Evolutionary conservation across 2,888 invertebrate species (phyloP), one percentile per base, ranked within the genome.

Genomic region (Tetragonisca angustula): DNA sequence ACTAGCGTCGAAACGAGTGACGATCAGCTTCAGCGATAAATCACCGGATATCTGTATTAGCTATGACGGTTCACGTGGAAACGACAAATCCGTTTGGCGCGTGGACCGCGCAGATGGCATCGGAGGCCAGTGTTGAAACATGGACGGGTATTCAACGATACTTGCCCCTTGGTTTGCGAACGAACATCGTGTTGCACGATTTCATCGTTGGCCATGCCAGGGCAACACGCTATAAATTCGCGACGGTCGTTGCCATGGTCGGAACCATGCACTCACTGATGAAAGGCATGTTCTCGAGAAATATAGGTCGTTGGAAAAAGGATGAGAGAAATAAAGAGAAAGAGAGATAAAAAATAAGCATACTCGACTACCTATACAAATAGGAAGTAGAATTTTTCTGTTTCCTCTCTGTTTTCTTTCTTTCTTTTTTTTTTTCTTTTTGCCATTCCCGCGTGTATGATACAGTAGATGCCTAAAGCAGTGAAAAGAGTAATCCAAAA

Each of bases 51-150:
- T 72, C 32, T 54, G 72, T 67, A 68, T 79, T 79, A 67, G 79
- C 85, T 84, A 84, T 90, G 89, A 90, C 87, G 84, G 79, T 85
- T 77, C 72, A 19, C 83, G 83, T 87, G 72, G 74, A 85, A 87
- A 84, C 86, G 85, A 88, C 85, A 87, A 88, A 88, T 89, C 88
- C 89, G 83, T 87, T 89, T 85, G 81, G 81, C 75, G 79, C 74
- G 73, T 72, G 69, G 68, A 21, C 83, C 81, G 80, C 21, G 72
- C 61, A 61, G 72, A 72, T 61, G 61, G 49, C 72, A 73, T 73
- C 32, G 61, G 49, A 24, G 24, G 27, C 13, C 80, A 24, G 21
- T 64, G 73, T 81, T 67, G 74, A 71, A 67, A 81, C 68, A 64
- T 36, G n/a, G 0, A 27, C 15, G 24, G 78, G 72, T 69, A 72